A percentile compares a stretch with the other conserved stretches of the same genome.
Evolutionary conservation across 2,113 vertebrate genomes (phyloP).

Genomic region (Lanius collurio): DNA sequence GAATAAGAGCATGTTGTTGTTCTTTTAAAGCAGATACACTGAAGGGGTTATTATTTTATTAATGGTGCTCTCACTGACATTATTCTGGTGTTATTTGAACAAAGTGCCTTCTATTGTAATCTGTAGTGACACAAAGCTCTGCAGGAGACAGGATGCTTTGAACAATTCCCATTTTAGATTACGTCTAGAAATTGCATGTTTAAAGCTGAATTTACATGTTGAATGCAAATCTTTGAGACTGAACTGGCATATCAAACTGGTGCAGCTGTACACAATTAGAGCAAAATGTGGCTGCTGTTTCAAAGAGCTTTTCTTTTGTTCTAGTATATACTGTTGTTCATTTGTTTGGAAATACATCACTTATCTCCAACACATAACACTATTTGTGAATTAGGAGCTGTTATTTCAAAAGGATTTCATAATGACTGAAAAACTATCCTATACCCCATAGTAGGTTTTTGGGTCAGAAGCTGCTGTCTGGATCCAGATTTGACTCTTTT

Average conservation of each 20-base stretch:
- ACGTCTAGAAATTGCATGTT: background rate
- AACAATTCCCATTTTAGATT: conserved; percentile 41
- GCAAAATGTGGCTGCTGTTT: background rate
- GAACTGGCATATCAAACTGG: conserved; percentile 30
- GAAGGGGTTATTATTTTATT: conserved; percentile 53
- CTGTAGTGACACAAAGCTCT: conserved; percentile 21
- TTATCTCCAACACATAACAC: background rate
- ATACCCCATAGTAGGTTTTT: background rate
- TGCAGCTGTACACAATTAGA: conserved; percentile 36
- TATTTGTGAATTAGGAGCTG: conserved; percentile 20
- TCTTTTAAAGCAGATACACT: background rate
- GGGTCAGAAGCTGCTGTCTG: background rate
- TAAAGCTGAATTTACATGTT: conserved; percentile 48
- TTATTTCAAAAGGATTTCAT: background rate
- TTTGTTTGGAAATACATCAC: conserved; percentile 13
- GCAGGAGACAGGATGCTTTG: conserved; percentile 12
- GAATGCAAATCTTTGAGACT: conserved; percentile 29
- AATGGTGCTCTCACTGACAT: background rate
- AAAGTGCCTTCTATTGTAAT: conserved; percentile 10
- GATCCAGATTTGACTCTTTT: background rate
- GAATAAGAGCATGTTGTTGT: background rate
- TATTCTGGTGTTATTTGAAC: conserved; percentile 31
- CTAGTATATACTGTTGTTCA: background rate
- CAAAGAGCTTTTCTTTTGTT: background rate
- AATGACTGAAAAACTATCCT: background rate